Conservation (phyloP, 1,140 invertebrate species). For the Delia radicum region DNA sequence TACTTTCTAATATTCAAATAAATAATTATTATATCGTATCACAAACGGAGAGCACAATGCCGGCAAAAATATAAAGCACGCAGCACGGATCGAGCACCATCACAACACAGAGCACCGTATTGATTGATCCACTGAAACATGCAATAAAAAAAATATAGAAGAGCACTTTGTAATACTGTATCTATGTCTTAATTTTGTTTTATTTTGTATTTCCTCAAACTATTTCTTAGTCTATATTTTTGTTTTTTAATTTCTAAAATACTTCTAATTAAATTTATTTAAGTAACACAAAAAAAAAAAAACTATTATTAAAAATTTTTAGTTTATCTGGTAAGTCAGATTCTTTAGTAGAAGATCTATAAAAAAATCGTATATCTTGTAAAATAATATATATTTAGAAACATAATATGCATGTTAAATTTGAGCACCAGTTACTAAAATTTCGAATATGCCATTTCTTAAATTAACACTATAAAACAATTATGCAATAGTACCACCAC, state of each 20-base stretch:
- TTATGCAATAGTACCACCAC: conserved; percentile 70
- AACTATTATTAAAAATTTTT: too few relatives aligned
- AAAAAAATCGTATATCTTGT: background rate
- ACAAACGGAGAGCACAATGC: background rate
- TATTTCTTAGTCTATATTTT: background rate
- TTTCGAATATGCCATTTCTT: too few relatives aligned
- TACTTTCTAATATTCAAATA: background rate
- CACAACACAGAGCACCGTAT: conserved; percentile 14
- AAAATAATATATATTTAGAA: background rate
- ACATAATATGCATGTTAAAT: background rate
- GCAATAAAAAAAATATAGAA: background rate
- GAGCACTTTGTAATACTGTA: conserved; percentile 18
- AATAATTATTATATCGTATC: too few relatives aligned
- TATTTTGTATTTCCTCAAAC: background rate
- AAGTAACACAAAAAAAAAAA: too few relatives aligned
- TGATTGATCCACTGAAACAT: conserved; percentile 11
- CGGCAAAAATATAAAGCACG: background rate
- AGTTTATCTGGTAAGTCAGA: background rate
- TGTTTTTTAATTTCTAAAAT: background rate
- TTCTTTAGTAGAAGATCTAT: too few relatives aligned
- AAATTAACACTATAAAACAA: conserved; percentile 3
- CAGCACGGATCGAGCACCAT: conserved; percentile 22
- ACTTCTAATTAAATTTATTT: too few relatives aligned
- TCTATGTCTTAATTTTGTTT: background rate
- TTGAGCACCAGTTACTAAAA: conserved; percentile 6